Evolutionary conservation across 2,888 invertebrate genomes (phyloP).

Genomic region (Biston betularia): DNA sequence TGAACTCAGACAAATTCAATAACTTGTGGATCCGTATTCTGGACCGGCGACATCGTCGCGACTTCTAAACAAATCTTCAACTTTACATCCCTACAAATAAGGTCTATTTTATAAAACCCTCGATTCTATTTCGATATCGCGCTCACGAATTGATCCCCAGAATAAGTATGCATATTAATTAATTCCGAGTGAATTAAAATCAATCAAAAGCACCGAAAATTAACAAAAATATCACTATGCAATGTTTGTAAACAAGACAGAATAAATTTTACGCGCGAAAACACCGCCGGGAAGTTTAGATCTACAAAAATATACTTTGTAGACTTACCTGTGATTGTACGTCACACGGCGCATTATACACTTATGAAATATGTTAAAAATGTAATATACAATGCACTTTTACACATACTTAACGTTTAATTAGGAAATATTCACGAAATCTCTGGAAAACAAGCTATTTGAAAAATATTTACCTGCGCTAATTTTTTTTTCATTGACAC

Average conservation of each 20-base stretch:
- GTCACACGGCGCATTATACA: conserved; percentile 1
- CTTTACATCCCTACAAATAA: conserved; percentile 56
- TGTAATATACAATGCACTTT: conserved; percentile 27
- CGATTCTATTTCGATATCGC: conserved; percentile 47
- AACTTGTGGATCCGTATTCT: conserved; percentile 70
- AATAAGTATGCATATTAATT: conserved; percentile 68
- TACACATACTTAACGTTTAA: conserved; percentile 31
- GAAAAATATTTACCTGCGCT: conserved; percentile 39
- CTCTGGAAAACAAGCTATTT: conserved; percentile 33
- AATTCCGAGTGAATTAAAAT: conserved; percentile 56
- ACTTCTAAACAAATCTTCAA: conserved; percentile 50
- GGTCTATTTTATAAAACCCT: conserved; percentile 56
- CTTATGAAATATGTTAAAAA: conserved; percentile 4
- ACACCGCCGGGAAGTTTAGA: conserved; percentile 57
- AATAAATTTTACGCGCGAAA: conserved; percentile 62
- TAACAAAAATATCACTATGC: conserved; percentile 27
- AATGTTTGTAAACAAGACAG: conserved; percentile 51
- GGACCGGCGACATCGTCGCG: conserved; percentile 48
- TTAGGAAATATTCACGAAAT: conserved; percentile 16
- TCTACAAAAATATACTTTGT: conserved; percentile 40
- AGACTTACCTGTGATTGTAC: conserved; percentile 50
- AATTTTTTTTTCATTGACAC: conserved; percentile 37
- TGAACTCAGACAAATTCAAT: conserved; percentile 61
- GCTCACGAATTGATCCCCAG: conserved; percentile 61
- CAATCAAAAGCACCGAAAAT: conserved; percentile 34